phyloP scores from a whole-genome alignment of 2,797 vertebrate genomes.

The Channa striata region DNA sequence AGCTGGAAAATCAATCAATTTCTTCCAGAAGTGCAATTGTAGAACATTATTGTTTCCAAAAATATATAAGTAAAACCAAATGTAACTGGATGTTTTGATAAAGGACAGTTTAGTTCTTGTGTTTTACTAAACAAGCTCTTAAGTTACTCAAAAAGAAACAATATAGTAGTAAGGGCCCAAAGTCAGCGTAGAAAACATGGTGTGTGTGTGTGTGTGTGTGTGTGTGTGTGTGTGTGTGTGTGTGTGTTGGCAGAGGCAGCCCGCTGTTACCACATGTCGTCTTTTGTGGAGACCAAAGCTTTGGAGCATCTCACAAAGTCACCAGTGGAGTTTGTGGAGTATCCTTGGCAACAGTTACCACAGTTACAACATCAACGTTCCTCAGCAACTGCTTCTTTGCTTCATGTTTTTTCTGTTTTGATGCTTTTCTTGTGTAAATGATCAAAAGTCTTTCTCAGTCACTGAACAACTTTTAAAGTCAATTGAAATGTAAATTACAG shows the following conservation, averaged over 20 bases:
- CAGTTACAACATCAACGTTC: slow-evolving; percentile 23
- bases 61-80: too few relatives aligned
- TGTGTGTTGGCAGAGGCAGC: slow-evolving; percentile 87
- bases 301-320: slow-evolving; percentile 97
- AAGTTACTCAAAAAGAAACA: too few relatives aligned
- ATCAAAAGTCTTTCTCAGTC: too few relatives aligned
- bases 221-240: slow-evolving; percentile 27
- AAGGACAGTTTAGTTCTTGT: too few relatives aligned
- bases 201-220: slow-evolving; percentile 22
- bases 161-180: too few relatives aligned
- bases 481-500: too few relatives aligned
- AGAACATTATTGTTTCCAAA: too few relatives aligned
- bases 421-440: not conserved
- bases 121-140: too few relatives aligned
- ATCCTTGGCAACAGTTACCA: slow-evolving; percentile 87
- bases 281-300: slow-evolving; percentile 99
- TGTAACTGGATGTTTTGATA: too few relatives aligned
- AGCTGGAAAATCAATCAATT: not conserved
- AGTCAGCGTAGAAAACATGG: too few relatives aligned
- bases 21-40: too few relatives aligned
- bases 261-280: slow-evolving; percentile 98
- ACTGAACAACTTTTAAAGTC: too few relatives aligned
- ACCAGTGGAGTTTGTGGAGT: slow-evolving; percentile 99
- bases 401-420: slow-evolving; percentile 31
- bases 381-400: slow-evolving; percentile 44